Percentiles rank a stretch among this genome's conserved stretches.
These are phyloP conservation scores for Lutra lutra DNA, from an alignment of 2,797 vertebrate genomes.

Conservation along the genomic window DNA sequence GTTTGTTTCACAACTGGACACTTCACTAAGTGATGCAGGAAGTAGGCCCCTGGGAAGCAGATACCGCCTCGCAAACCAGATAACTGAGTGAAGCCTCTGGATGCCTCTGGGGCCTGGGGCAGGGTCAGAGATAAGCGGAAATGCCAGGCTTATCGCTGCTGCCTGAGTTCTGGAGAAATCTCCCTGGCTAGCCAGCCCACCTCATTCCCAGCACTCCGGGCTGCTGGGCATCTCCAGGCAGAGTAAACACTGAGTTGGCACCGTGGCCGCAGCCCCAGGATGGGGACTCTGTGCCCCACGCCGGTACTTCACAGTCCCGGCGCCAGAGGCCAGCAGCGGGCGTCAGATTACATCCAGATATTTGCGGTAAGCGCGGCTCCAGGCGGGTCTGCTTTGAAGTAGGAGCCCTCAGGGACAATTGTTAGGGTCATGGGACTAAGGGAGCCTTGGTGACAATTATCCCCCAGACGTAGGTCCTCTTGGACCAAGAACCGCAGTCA, in stretches of 20 bases:
- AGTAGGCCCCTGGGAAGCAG: conserved; percentile 84
- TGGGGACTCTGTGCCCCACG: conserved; percentile 87
- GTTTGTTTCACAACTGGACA: conserved; percentile 75
- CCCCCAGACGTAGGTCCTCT: background rate
- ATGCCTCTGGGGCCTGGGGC: conserved; percentile 80
- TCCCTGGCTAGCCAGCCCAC: conserved; percentile 52
- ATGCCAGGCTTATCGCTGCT: conserved; percentile 84
- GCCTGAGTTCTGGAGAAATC: conserved; percentile 78
- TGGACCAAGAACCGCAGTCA: background rate
- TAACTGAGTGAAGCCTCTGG: conserved; percentile 82
- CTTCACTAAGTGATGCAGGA: conserved; percentile 89
- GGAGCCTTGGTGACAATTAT: background rate
- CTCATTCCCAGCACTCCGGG: conserved; percentile 72
- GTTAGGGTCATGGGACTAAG: background rate
- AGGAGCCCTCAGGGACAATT: background rate
- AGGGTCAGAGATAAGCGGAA: conserved; percentile 87
- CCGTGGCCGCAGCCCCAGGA: conserved; percentile 46
- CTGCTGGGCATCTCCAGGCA: conserved; percentile 49
- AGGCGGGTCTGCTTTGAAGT: conserved; percentile 54
- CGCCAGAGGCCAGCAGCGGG: conserved; percentile 87
- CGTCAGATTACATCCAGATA: conserved; percentile 89
- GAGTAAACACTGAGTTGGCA: conserved; percentile 59
- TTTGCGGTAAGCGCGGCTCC: conserved; percentile 87
- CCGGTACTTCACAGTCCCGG: conserved; percentile 84
- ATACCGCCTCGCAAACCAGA: conserved; percentile 79